Evolutionary conservation across 2,797 vertebrate genomes (phyloP).

Genomic region (Moxostoma hubbsi): DNA sequence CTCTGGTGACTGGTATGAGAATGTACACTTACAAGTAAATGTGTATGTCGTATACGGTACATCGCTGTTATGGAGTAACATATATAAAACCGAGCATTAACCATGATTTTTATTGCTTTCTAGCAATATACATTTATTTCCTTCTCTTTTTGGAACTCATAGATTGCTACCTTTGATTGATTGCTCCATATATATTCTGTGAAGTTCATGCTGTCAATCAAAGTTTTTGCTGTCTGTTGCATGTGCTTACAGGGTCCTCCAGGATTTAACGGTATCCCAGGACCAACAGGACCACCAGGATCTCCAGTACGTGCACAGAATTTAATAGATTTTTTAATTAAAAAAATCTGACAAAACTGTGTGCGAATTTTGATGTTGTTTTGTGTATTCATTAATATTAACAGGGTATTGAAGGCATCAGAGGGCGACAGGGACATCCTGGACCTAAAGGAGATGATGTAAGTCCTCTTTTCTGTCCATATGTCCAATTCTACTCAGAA

Average conservation of each 20-base stretch:
- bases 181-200: not conserved
- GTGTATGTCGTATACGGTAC: too few relatives aligned
- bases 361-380: not conserved
- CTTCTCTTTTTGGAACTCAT: too few relatives aligned
- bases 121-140: too few relatives aligned
- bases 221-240: not conserved
- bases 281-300: slow-evolving; percentile 81
- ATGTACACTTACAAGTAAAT: too few relatives aligned
- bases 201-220: not conserved
- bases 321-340: not conserved
- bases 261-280: slow-evolving; percentile 80
- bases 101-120: too few relatives aligned
- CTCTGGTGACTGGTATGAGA: too few relatives aligned
- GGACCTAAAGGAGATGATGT: slow-evolving; percentile 80
- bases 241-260: slow-evolving; percentile 72
- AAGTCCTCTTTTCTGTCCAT: slow-evolving; percentile 48
- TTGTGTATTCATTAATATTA: not conserved
- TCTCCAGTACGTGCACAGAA: slow-evolving; percentile 70
- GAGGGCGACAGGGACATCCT: slow-evolving; percentile 76
- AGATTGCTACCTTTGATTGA: too few relatives aligned
- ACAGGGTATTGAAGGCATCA: slow-evolving; percentile 79
- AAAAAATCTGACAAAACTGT: too few relatives aligned
- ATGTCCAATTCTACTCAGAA: not conserved
- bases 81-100: too few relatives aligned
- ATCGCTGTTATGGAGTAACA: too few relatives aligned